These are phyloP conservation scores for Salpingus planirostris DNA, from an alignment of 2,888 invertebrate genomes.

Conservation along the genomic window DNA sequence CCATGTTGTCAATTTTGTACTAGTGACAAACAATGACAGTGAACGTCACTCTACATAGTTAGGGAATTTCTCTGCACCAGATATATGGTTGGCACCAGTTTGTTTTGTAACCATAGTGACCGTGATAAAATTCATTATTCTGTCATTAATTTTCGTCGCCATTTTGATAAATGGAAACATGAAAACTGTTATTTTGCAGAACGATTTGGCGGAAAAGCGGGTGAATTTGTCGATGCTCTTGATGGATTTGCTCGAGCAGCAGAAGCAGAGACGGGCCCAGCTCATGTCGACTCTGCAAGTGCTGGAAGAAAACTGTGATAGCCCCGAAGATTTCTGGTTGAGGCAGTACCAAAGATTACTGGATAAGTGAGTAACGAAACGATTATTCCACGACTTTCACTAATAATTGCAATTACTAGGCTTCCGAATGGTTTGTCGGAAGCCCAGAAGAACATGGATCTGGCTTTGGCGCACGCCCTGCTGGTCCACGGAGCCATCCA, in stretches of 20 bases:
- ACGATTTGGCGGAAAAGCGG: slow-evolving; percentile 60
- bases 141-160: too few species aligned
- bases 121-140: too few species aligned
- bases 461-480: slow-evolving; percentile 57
- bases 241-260: slow-evolving; percentile 60
- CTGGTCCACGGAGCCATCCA: slow-evolving; percentile 65
- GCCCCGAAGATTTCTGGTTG: slow-evolving; percentile 59
- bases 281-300: slow-evolving; percentile 58
- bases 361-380: slow-evolving; percentile 51
- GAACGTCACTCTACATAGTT: too few species aligned
- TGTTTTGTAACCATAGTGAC: too few species aligned
- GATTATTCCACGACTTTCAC: too few species aligned
- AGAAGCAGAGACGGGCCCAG: slow-evolving; percentile 55
- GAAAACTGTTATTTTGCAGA: slow-evolving; percentile 35
- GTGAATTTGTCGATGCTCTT: slow-evolving; percentile 57
- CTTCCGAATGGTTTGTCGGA: slow-evolving; percentile 55
- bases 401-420: too few species aligned
- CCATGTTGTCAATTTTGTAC: too few species aligned
- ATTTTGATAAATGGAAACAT: too few species aligned
- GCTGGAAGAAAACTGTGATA: slow-evolving; percentile 55
- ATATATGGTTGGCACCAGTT: too few species aligned
- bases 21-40: too few species aligned
- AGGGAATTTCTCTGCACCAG: too few species aligned
- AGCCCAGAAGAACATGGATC: slow-evolving; percentile 55
- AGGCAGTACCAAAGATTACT: slow-evolving; percentile 75